phyloP scores from a whole-genome alignment of 1,140 invertebrate species.

The Apolygus lucorum region DNA sequence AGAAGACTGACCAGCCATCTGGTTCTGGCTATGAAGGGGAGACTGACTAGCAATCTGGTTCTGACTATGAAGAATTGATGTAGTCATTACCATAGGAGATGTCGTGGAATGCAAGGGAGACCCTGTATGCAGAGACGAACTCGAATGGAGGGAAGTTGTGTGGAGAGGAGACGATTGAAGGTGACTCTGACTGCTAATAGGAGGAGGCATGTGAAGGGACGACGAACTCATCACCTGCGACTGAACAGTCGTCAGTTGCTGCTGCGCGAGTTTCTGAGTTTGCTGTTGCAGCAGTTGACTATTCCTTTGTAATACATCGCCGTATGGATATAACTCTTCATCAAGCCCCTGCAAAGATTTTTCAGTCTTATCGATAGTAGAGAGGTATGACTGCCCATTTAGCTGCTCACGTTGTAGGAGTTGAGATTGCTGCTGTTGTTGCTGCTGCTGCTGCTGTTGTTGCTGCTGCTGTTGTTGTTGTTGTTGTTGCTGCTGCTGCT shows the following conservation, averaged over 20 bases:
- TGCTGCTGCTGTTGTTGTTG: no score
- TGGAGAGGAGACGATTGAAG: slow-evolving; percentile 25
- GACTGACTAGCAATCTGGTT: background rate
- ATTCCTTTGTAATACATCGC: slow-evolving; percentile 14
- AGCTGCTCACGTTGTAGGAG: slow-evolving; percentile 27
- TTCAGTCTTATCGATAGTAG: slow-evolving; percentile 21
- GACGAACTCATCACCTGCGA: slow-evolving; percentile 24
- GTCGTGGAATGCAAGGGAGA: background rate
- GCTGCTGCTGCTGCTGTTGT: slow-evolving; percentile 31
- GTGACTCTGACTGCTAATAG: slow-evolving; percentile 20
- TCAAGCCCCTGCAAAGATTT: slow-evolving; percentile 6
- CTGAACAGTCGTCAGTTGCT: background rate
- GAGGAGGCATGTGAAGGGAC: slow-evolving; percentile 15
- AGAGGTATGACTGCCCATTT: slow-evolving; percentile 27
- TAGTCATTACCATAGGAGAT: background rate
- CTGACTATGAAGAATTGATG: background rate
- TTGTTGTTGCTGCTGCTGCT: slow-evolving; percentile 33
- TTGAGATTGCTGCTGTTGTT: slow-evolving; percentile 31
- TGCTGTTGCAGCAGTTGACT: slow-evolving; percentile 9
- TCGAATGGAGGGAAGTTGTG: slow-evolving; percentile 18
- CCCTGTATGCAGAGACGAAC: background rate
- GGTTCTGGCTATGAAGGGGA: no score
- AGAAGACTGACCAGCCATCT: background rate
- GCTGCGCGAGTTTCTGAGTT: slow-evolving; percentile 22
- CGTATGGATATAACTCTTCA: background rate